Evolutionary conservation across 2,888 invertebrate species (phyloP), one percentile per base, ranked within the genome.

Genomic region (Rhogogaster chlorosoma): DNA sequence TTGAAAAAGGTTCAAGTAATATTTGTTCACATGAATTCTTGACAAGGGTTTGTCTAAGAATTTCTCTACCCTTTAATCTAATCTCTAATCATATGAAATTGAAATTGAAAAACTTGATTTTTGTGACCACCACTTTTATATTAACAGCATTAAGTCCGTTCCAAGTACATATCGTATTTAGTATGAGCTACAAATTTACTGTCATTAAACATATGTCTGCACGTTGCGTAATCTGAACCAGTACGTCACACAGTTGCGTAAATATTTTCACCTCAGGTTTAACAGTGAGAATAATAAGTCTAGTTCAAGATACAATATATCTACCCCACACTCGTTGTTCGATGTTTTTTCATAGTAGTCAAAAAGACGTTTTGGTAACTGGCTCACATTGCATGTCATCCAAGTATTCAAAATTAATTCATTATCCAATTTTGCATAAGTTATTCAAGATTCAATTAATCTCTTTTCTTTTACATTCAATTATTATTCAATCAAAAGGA

Each of bases 1-100:
- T 73, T 73, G 57, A 15, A n/a, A 84, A 73, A 57, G 57, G 57
- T 84, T 18, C 38, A 71, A 22, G 71, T 71, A 42, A 84, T n/a
- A 73, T 15, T 73, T 73, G 9, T 53, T 26, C 22, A 75, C n/a
- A 42, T 4, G 2, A 80, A 18, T 12, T 42, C 26, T 42, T 42
- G 22, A n/a, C n/a, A 61, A 80, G 18, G 12, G 22, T 22, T 22
- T 38, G 12, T 71, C 9, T 38, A 1, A 42, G 38, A 73, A 38
- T 10, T 22, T 42, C 38, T 42, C 3, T 42, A 12, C 26, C n/a
- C 9, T 15, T 15, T 42, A 38, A 73, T 73, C 29, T 15, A 83
- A 84, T 36, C 49, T 53, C 70, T 4, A 61, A 26, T 67, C 18
- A 61, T 61, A 84, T 71, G 53, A 77, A 22, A n/a, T 18, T 71